A percentile compares a stretch with the other conserved stretches of the same genome.
Conservation (phyloP, 1,140 invertebrate species). For the Scaptomyza hsui region DNA sequence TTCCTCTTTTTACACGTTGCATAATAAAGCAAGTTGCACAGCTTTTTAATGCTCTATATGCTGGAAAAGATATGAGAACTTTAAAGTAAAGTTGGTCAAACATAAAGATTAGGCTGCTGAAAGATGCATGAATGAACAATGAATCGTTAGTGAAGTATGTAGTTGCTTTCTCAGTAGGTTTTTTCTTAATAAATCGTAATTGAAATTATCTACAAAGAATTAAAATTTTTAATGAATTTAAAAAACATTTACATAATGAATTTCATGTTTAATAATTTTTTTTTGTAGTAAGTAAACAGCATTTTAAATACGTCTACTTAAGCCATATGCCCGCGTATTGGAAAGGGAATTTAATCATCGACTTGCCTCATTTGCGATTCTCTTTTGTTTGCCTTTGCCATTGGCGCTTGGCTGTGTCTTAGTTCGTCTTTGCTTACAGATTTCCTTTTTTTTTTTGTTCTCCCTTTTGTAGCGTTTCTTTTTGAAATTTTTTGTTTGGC, state of each 20-base stretch:
- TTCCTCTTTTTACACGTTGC: conserved; percentile 64
- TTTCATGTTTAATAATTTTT: no score
- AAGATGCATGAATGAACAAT: not conserved
- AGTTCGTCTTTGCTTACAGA: conserved; percentile 56
- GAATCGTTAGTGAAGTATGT: no score
- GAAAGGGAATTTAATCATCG: conserved; percentile 46
- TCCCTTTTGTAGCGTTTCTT: conserved; percentile 15
- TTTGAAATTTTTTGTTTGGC: conserved; percentile 12
- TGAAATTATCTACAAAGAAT: no score
- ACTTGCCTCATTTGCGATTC: conserved; percentile 47
- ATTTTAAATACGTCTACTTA: no score
- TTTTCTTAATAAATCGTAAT: no score
- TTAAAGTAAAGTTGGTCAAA: not conserved
- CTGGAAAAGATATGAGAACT: not conserved
- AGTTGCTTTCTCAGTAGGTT: no score
- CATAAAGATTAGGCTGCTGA: not conserved
- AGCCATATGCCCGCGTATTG: not conserved
- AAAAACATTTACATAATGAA: no score
- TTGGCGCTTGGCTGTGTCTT: conserved; percentile 50
- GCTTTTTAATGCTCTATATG: conserved; percentile 30
- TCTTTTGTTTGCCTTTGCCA: conserved; percentile 43
- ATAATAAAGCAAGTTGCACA: conserved; percentile 52
- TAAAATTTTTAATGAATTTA: no score
- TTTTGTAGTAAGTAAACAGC: no score
- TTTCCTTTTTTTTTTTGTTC: conserved; percentile 40